phyloP scores from a whole-genome alignment of 2,797 vertebrate species.

The Perodicticus potto region DNA sequence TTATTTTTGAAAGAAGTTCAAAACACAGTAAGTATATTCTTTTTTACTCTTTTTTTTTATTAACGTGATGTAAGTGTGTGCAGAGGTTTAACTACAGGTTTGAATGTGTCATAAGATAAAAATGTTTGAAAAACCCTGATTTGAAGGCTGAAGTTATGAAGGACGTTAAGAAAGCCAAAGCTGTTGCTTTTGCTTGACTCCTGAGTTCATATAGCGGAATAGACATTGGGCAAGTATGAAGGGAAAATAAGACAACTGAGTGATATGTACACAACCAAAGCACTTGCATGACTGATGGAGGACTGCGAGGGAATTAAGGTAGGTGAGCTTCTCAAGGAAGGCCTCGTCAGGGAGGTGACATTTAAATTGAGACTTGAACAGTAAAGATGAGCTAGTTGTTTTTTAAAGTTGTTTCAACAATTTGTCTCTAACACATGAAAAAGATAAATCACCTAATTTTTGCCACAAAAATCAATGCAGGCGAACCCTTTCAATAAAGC shows the following conservation, averaged over 20 bases:
- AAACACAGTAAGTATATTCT: too few species aligned
- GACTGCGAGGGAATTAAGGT: not conserved
- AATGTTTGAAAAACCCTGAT: too few species aligned
- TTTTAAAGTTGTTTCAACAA: conserved; percentile 3
- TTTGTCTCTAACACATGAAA: not conserved
- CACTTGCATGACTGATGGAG: too few species aligned
- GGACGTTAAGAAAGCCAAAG: not conserved
- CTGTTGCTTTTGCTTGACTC: not conserved
- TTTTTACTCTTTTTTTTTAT: too few species aligned
- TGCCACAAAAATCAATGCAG: conserved; percentile 20
- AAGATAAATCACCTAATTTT: conserved; percentile 37
- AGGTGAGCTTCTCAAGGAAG: not conserved
- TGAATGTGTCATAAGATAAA: too few species aligned
- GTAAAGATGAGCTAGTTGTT: not conserved
- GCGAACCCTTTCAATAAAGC: not conserved
- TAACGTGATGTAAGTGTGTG: too few species aligned
- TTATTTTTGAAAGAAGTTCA: too few species aligned
- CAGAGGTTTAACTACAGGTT: too few species aligned
- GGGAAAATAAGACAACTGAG: not conserved
- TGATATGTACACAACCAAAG: rapidly evolving
- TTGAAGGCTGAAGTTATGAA: not conserved
- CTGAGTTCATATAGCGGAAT: not conserved
- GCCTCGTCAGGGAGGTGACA: not conserved
- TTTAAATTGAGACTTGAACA: not conserved
- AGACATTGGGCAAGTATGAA: not conserved